These are phyloP conservation scores for Alcedo quadribrachys DNA, from an alignment of 2,797 vertebrate species.

Conservation along the genomic window DNA sequence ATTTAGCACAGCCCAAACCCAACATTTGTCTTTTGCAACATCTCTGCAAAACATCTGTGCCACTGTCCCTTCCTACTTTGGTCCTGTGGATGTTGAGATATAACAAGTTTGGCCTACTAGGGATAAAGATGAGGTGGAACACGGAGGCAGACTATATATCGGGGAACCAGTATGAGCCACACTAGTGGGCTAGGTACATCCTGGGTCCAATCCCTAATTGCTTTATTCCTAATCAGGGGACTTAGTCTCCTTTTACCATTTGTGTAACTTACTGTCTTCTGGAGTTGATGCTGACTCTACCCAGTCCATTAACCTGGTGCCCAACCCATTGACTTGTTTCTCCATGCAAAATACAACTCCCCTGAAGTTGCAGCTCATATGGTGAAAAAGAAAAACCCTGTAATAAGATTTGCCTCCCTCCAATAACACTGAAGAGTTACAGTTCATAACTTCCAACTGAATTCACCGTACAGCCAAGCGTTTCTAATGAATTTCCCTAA, in stretches of 20 bases:
- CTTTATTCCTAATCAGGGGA: neutral
- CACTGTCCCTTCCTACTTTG: neutral
- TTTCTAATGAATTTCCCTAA: constrained; percentile 67
- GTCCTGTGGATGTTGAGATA: neutral
- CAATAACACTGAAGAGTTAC: constrained; percentile 18
- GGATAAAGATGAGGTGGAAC: neutral
- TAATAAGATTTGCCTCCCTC: constrained; percentile 9
- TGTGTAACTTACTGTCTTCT: neutral
- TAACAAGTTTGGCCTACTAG: neutral
- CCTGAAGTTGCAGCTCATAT: neutral
- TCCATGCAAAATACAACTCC: neutral
- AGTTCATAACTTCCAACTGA: constrained; percentile 66
- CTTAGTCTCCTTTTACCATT: neutral
- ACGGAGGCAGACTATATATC: neutral
- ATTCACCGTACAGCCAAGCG: constrained; percentile 62
- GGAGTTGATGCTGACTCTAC: neutral
- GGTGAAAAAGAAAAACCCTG: neutral
- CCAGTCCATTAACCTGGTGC: neutral
- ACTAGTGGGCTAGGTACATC: neutral
- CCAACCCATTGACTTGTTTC: neutral
- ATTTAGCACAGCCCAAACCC: neutral
- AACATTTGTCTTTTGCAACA: neutral
- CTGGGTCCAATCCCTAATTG: neutral
- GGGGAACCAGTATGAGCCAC: neutral
- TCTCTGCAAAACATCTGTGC: neutral